Evolutionary conservation across 2,888 invertebrate genomes (phyloP).

Genomic region (Tiphia femorata): DNA sequence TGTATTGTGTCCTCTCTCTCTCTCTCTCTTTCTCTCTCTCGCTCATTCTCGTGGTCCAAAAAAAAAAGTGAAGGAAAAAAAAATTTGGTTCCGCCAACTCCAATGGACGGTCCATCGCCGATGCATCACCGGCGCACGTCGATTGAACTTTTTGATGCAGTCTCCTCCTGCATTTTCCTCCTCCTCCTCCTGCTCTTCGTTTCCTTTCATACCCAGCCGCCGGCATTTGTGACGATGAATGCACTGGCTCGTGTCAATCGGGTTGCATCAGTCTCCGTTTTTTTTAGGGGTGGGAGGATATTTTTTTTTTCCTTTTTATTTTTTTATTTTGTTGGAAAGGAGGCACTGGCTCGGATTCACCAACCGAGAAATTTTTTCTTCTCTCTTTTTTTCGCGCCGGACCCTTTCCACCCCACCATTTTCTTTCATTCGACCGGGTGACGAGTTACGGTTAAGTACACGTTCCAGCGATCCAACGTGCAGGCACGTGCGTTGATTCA

Average conservation of each 20-base stretch:
- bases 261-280: constrained; percentile 21
- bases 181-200: background rate
- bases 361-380: background rate
- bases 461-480: too few species aligned
- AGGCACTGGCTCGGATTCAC: too few species aligned
- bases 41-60: constrained; percentile 26
- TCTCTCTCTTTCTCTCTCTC: background rate
- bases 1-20: constrained; percentile 13
- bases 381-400: background rate
- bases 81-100: constrained; percentile 40
- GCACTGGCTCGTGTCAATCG: constrained; percentile 38
- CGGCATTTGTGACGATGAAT: constrained; percentile 40
- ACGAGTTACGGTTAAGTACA: too few species aligned
- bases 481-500: background rate
- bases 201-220: background rate
- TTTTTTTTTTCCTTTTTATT: too few species aligned
- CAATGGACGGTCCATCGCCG: constrained; percentile 43
- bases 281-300: background rate
- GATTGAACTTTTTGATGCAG: constrained; percentile 47
- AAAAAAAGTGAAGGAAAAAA: too few species aligned
- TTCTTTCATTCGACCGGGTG: background rate
- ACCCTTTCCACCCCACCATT: too few species aligned
- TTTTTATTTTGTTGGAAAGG: too few species aligned
- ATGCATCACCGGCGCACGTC: constrained; percentile 47
- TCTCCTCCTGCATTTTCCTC: constrained; percentile 12